Evolutionary conservation across 2,113 vertebrate genomes (phyloP), one percentile per base, ranked within the genome.

Genomic region (Tetrao urogallus): DNA sequence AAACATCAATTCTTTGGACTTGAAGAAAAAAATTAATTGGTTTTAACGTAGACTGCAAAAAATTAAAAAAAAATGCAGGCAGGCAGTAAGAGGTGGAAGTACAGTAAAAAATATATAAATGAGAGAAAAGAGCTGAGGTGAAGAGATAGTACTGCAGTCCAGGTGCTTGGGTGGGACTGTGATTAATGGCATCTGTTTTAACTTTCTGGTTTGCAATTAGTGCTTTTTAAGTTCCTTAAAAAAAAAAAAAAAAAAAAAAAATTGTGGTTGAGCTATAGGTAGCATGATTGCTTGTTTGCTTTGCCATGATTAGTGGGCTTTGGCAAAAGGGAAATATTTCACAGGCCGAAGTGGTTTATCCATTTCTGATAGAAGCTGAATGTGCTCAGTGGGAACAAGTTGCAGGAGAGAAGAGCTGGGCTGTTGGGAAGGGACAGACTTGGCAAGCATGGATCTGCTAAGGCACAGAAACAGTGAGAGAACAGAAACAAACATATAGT

Each of bases 141-240:
- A 32, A 65, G 47, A 52, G 22, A 22, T 15, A 13, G 7, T 34
- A 18, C 47, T 61, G 34, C 10, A 71, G 63, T 54, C 45, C 65
- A 84, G 70, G 56, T 89, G 66, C 48, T 66, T 21, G 1, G 0
- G 52, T 74, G 72, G 64, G 56, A 91, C 77, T 88, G 66, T 89
- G 69, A 93, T 79, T 40, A 92, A 91, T 54, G 87, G 18, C 71
- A 91, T 57, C 69, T 71, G 50, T 90, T 94, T 94, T 94, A 91
- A 81, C 86, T 90, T 88, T 86, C 76, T 86, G 65, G 5, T 84
- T 86, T 90, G 34, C 47, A 75, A 22, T 38, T 67, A 78, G 43
- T n/a, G 20, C 3, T 58, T 81, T 86, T 75, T 56, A 74, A 72
- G 34, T 75, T 93, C 61, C 47, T 93, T 65, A 83, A 40, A 64